These are phyloP conservation scores for Macropodus opercularis DNA, from an alignment of 2,797 vertebrate genomes.

Conservation along the genomic window DNA sequence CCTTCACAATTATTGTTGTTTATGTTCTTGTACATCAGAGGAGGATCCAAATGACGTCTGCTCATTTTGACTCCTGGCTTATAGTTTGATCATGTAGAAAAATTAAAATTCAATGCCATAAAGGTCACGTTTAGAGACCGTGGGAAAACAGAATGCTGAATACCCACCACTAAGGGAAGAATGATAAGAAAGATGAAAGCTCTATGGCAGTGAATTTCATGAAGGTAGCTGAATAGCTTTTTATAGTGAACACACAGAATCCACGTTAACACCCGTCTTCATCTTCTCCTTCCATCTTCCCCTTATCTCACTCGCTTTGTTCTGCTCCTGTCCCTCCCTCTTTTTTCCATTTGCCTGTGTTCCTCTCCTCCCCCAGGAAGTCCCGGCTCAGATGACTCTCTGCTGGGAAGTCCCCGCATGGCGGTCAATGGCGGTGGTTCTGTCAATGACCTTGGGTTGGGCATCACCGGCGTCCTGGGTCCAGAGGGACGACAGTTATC, in stretches of 20 bases:
- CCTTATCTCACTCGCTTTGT: constrained; percentile 40
- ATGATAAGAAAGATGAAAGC: constrained; percentile 6
- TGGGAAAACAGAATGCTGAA: not conserved
- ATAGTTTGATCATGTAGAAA: not conserved
- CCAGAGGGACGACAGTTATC: constrained; percentile 88
- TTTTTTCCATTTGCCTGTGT: not conserved
- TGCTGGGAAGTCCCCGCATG: constrained; percentile 65
- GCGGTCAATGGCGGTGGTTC: constrained; percentile 54
- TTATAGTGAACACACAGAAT: not conserved
- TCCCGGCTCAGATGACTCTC: constrained; percentile 88
- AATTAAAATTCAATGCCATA: constrained; percentile 46
- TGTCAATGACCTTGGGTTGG: constrained; percentile 69
- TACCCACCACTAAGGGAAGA: not conserved
- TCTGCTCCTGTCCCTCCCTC: constrained; percentile 16
- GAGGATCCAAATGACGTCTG: constrained; percentile 8
- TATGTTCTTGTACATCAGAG: not conserved
- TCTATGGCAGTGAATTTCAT: constrained; percentile 50
- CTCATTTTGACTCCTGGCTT: constrained; percentile 9
- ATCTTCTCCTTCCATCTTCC: constrained; percentile 24
- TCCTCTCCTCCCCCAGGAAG: constrained; percentile 74
- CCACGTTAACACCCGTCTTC: constrained; percentile 24
- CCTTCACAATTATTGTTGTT: not conserved
- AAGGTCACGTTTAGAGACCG: not conserved
- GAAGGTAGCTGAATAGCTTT: constrained; percentile 1
- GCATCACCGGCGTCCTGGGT: constrained; percentile 59